Evolutionary conservation across 2,113 vertebrate genomes (phyloP).

Genomic region (Syngnathus typhle): DNA sequence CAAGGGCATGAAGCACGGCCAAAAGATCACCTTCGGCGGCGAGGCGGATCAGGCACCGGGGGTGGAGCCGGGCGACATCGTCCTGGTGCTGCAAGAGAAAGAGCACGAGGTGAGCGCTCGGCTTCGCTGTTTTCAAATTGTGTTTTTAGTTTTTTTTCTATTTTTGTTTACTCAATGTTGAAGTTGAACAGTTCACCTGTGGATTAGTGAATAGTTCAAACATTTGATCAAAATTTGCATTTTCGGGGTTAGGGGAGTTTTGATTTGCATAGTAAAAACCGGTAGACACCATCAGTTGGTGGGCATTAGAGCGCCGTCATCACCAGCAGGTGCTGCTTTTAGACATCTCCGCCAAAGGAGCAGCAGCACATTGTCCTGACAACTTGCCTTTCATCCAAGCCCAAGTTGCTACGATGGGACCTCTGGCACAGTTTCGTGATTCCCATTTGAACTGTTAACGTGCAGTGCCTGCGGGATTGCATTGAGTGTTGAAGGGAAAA

Average conservation of each 20-base stretch:
- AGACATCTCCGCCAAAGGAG: neutral
- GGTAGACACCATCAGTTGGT: neutral
- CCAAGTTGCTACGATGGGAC: neutral
- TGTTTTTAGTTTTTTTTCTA: too few species aligned
- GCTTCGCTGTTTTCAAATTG: neutral
- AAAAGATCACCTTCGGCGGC: slow-evolving; percentile 94
- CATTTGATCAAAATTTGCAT: too few species aligned
- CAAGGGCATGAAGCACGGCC: slow-evolving; percentile 98
- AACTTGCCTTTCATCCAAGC: neutral
- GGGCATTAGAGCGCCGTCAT: neutral
- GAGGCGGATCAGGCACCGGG: slow-evolving; percentile 96
- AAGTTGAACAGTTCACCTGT: too few species aligned
- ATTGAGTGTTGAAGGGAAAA: too few species aligned
- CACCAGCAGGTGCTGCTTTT: slow-evolving; percentile 17
- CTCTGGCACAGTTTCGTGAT: too few species aligned
- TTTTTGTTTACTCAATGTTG: too few species aligned
- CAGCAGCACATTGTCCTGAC: slow-evolving; percentile 20
- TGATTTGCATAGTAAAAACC: neutral
- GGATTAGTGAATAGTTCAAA: too few species aligned
- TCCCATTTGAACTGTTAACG: too few species aligned
- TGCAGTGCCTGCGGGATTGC: too few species aligned
- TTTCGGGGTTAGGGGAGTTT: neutral
- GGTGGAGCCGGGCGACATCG: slow-evolving; percentile 93
- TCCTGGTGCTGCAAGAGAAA: slow-evolving; percentile 93
- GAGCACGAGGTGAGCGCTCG: slow-evolving; percentile 82